Evolutionary conservation across 2,113 vertebrate genomes (phyloP).

Genomic region (Elachura formosa): DNA sequence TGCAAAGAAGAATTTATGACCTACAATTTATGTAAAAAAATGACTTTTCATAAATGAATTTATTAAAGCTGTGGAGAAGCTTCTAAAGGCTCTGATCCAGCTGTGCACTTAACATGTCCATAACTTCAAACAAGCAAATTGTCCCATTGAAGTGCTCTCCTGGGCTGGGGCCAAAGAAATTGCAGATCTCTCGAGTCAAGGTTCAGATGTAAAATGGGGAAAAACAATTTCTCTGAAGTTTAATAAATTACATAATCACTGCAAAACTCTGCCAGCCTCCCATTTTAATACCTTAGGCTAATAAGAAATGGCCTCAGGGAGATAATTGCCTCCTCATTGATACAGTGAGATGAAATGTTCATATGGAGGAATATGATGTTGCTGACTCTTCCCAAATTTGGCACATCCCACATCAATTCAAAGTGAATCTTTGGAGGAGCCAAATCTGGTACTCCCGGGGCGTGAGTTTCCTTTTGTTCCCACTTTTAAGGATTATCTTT

Average conservation of each 20-base stretch:
- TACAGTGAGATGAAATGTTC: not conserved
- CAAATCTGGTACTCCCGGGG: not conserved
- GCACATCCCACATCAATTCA: not conserved
- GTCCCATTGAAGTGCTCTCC: conserved; percentile 44
- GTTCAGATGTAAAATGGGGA: conserved; percentile 21
- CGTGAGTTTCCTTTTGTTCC: not conserved
- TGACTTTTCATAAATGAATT: conserved; percentile 51
- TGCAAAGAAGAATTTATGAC: conserved; percentile 27
- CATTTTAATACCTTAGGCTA: not conserved
- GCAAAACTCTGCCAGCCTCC: not conserved
- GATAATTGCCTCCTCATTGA: not conserved
- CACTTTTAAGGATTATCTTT: not conserved
- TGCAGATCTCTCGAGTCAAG: not conserved
- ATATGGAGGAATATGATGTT: not conserved
- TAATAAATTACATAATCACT: conserved; percentile 14
- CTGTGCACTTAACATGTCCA: conserved; percentile 41
- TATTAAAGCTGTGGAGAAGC: conserved; percentile 34
- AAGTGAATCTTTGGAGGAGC: not conserved
- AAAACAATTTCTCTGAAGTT: conserved; percentile 44
- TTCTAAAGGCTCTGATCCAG: conserved; percentile 55
- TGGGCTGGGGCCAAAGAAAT: conserved; percentile 39
- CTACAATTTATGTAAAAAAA: conserved; percentile 38
- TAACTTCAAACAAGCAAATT: conserved; percentile 42
- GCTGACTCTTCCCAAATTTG: not conserved
- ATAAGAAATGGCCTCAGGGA: not conserved